Evolutionary conservation across 2,113 vertebrate species (phyloP), one percentile per base, ranked within the genome.

Genomic region (Carassius carassius): DNA sequence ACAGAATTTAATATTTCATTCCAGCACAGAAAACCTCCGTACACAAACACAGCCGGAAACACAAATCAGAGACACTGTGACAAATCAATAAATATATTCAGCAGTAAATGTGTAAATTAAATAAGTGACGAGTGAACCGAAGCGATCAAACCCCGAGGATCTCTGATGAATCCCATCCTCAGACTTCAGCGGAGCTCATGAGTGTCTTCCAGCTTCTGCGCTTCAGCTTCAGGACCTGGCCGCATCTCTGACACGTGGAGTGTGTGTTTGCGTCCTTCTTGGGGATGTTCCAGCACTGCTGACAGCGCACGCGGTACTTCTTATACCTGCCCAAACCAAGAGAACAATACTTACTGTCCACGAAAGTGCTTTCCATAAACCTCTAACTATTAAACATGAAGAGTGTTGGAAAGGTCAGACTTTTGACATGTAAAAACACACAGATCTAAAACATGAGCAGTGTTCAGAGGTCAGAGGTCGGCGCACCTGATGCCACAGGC

Each of bases 401-500:
- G 5, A 3, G 25, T 14, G 25, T 16, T 6, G 12, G 23, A 65
- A 25, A 4, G 4, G 1, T 63, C 60, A 62, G 10, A 60, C 54
- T 7, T 56, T 19, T 19, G 54, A 21, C 54, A 58, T 21, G 54
- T 5, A 29, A 29, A 37, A 37, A 37, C 5, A 5, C 35, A 37
- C 54, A 58, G 54, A 3, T 51, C 49, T 51, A 14, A 51, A 51
- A 56, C 5, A 21, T 58, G 19, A 58, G 21, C 19, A 0, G 41
- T 44, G 0, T 10, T 44, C 44, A 11, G 2, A 0, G 47, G 47
- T 49, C 47, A 49, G 47, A 10, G 44, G 11, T 5, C 5, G 35
- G 25, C 77, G 32, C 91, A 97, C 97, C 97, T 95, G 93, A 98
- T 97, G 1, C 97, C 97, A 89, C 97, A 98, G 23, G 97, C 97